Evolutionary conservation across 1,140 invertebrate genomes (phyloP).

Genomic region (Caenorhabditis latens): DNA sequence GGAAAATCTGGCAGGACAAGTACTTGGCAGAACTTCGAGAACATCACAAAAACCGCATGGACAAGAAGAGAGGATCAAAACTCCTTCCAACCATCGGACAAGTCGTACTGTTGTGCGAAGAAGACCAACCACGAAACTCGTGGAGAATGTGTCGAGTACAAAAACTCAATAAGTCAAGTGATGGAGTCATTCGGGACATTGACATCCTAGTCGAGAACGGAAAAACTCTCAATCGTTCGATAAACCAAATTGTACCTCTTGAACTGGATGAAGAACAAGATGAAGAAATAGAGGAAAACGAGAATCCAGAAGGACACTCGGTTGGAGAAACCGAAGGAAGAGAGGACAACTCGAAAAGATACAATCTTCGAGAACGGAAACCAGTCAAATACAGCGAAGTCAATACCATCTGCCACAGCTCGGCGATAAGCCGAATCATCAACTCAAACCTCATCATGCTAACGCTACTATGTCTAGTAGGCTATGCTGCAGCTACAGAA

Average conservation of each 20-base stretch:
- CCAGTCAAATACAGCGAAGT: neutral
- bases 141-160: neutral
- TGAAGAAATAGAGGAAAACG: neutral
- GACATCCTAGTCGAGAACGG: neutral
- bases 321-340: too few relatives aligned
- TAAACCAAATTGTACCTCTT: neutral
- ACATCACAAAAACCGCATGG: neutral
- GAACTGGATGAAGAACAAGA: neutral
- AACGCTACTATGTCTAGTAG: too few relatives aligned
- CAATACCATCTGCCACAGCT: neutral
- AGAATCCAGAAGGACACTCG: neutral
- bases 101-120: neutral
- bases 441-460: neutral
- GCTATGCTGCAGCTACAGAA: too few relatives aligned
- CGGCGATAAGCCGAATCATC: neutral
- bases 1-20: neutral
- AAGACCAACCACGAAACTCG: neutral
- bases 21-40: neutral
- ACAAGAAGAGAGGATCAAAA: neutral
- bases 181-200: neutral
- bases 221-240: neutral
- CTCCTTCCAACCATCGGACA: neutral
- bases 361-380: neutral
- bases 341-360: neutral
- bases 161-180: neutral